Base-by-base conservation (phyloP, 2,113 vertebrate genomes). In the Sarotherodon lohbergeri region DNA sequence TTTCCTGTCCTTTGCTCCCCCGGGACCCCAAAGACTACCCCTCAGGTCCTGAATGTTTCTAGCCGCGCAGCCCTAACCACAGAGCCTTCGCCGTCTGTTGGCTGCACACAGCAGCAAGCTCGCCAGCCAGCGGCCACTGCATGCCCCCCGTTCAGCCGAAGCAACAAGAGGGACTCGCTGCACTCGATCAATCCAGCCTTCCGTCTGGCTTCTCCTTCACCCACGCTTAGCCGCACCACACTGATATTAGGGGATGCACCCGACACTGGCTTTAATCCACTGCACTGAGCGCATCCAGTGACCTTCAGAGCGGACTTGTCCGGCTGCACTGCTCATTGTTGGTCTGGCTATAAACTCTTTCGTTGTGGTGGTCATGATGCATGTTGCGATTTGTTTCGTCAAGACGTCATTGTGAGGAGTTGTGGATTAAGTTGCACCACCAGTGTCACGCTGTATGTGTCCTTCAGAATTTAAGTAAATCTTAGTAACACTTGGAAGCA, bases 111-210 rank as follows among this genome's bases (percentile, higher is more conserved):
- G 4, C 82, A 66, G 54, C 86, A 48, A 3, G 34, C 46, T 48
- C 27, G 3, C 19, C 83, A 48, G 56, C 59, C 82, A 2, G 10
- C 2, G 27, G 73, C 68, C 24, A 3, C 46, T 9, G 7, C 85
- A 4, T 96, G 95, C 39, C 83, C 91, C 39, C 71, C 19, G 4
- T 91, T 93, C 84, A 81, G 76, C 88, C 87, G 88, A 52, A 90
- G 68, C 92, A 84, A 81, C 86, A 93, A 89, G 83, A 91, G 82
- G 46, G 92, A 93, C 66, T 94, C 93, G 3, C 90, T 94, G 71
- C 95, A 94, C 87, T 93, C 94, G 14, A 89, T 91, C 68, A 95
- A 95, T 82, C 93, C 95, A 2, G 93, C 94, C 57, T 95, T 96
- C 79, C 92, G 91, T 54, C 84, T 96, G 91, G 93, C 95, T 27